Evolutionary conservation across 1,140 invertebrate genomes (phyloP), one percentile per base, ranked within the genome.

Genomic region (Stenopsyche tienmushanensis): DNA sequence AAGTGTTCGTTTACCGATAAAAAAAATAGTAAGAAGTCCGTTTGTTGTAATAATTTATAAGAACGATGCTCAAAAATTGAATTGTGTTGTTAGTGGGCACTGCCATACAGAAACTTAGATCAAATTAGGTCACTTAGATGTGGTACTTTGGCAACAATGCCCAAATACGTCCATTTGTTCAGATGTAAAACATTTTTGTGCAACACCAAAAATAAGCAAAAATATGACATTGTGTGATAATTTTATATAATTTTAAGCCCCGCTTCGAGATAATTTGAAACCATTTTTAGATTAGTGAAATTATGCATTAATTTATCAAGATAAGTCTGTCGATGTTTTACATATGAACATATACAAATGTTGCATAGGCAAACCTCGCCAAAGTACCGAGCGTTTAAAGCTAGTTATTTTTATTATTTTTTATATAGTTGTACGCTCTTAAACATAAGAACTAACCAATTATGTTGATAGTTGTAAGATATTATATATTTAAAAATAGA

Each of bases 91-190:
- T 60, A 63, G 57, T 52, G 68, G 68, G 68, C 68, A 70, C 68
- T 70, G 68, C 68, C 68, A 70, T 70, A 70, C 53, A 53, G 63
- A 66, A 42, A 55, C 42, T 63, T 70, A 70, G 68, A 70, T 70
- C 68, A 70, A 66, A 70, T 70, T 70, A 70, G 68, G 44, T 65
- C 53, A 60, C 23, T 49, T 52, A 47, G 34, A 29, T 62, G 25
- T 41, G 68, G 64, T 70, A 66, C 60, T 66, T 64, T 64, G 68
- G 68, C 68, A 70, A 70, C 68, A 70, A 64, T 70, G 68, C 41
- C 23, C 50, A 45, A 60, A 62, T 53, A 66, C 25, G 39, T 64
- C 47, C 26, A 54, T 66, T 54, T 70, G 64, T 70, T 64, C 68
- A 66, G 49, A 65, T 70, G 64, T 69, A 53, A 63, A 59, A 63